A percentile compares a stretch with the other conserved stretches of the same genome.
Conservation (phyloP, 2,888 invertebrate genomes). For the Ophioninae sp. region DNA sequence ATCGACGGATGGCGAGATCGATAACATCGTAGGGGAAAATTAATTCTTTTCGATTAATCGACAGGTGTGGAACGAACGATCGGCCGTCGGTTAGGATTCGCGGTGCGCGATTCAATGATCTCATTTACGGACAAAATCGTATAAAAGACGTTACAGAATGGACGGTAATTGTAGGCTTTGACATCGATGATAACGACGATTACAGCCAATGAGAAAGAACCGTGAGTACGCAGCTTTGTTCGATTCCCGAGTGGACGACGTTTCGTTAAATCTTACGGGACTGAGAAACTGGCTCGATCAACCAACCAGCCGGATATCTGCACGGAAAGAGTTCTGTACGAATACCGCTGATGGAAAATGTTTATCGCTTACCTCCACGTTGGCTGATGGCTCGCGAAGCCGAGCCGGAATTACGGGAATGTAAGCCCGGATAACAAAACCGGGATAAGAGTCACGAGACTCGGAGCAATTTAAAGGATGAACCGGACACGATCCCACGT, state of each 20-base stretch:
- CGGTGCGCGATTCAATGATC: too few relatives aligned
- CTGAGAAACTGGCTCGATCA: neutral
- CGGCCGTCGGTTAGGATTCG: too few relatives aligned
- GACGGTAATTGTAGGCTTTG: neutral
- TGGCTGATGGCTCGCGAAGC: constrained; percentile 54
- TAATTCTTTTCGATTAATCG: too few relatives aligned
- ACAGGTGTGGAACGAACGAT: too few relatives aligned
- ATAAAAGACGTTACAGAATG: neutral
- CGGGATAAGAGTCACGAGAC: constrained; percentile 2
- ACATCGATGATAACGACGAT: neutral
- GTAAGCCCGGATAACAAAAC: constrained; percentile 14
- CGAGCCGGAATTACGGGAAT: constrained; percentile 26
- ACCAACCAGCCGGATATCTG: neutral
- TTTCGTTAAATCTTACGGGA: neutral
- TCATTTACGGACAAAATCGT: neutral
- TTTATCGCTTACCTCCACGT: constrained; percentile 64
- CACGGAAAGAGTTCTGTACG: too few relatives aligned
- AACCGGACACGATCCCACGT: constrained; percentile 32
- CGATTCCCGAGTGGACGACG: neutral
- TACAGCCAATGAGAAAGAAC: neutral
- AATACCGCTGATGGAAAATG: neutral
- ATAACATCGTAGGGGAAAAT: too few relatives aligned
- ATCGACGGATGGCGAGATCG: too few relatives aligned
- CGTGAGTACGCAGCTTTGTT: neutral
- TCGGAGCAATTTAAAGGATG: neutral